Percentiles rank a stretch among this genome's conserved stretches.
phyloP scores from a whole-genome alignment of 1,140 invertebrate species.

The Linepithema humile region DNA sequence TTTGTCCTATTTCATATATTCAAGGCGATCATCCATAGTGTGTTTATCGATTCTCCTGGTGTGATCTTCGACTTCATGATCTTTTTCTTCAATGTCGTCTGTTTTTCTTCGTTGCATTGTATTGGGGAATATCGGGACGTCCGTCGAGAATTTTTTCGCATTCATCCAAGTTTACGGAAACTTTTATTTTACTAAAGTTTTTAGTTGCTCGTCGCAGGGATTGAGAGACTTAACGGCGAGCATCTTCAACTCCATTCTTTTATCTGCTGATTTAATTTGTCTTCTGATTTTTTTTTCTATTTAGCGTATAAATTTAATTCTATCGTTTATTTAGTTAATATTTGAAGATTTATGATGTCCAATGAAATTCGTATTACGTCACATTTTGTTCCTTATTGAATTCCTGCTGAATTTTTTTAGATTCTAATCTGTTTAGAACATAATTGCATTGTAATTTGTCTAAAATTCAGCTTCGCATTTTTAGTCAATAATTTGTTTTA shows the following conservation, averaged over 20 bases:
- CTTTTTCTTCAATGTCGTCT: constrained; percentile 22
- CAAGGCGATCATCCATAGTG: background rate
- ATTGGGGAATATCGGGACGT: background rate
- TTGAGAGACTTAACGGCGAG: constrained; percentile 1
- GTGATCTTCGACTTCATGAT: constrained; percentile 1
- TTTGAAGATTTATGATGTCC: background rate
- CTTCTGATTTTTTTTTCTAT: background rate
- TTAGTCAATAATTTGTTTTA: background rate
- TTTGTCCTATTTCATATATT: background rate
- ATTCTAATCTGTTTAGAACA: no score
- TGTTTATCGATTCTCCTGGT: background rate
- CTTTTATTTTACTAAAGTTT: background rate
- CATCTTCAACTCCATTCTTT: background rate
- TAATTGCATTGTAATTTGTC: no score
- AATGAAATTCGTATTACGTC: no score
- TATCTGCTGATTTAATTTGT: background rate
- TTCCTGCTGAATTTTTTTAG: no score
- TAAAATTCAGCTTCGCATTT: background rate
- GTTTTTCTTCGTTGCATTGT: constrained; percentile 27
- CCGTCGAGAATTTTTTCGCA: constrained; percentile 28
- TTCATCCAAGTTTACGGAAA: background rate
- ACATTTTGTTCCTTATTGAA: no score
- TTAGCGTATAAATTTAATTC: constrained; percentile 10
- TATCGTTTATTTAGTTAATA: background rate
- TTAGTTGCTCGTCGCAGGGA: background rate